A percentile compares a stretch with the other conserved stretches of the same genome.
Evolutionary conservation across 2,888 invertebrate species (phyloP).

Genomic region (Odontomyia ornata): DNA sequence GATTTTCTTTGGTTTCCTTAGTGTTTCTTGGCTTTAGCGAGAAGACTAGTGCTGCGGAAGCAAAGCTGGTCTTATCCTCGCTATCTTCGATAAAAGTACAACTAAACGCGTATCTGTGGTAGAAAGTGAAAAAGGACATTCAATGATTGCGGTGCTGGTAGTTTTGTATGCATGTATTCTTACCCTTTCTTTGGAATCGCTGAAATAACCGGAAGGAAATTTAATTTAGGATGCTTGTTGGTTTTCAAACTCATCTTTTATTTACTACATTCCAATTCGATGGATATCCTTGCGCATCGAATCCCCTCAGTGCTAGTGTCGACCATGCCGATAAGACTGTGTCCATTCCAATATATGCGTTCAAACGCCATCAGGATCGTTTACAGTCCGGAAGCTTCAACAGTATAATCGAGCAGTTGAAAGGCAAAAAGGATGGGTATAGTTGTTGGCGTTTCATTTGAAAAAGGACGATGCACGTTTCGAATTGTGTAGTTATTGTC

Average conservation of each 20-base stretch:
- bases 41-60: too few relatives aligned
- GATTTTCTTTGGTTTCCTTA: neutral
- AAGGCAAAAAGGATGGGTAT: neutral
- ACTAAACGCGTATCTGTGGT: neutral
- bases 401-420: neutral
- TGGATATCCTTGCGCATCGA: constrained; percentile 25
- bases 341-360: constrained; percentile 30
- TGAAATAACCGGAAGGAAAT: constrained; percentile 35
- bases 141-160: constrained; percentile 9
- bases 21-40: neutral
- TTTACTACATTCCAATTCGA: constrained; percentile 36
- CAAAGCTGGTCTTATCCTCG: neutral
- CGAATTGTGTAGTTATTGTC: constrained; percentile 23
- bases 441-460: neutral
- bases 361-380: neutral
- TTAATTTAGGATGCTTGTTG: constrained; percentile 32
- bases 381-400: too few relatives aligned
- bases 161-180: neutral
- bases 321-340: constrained; percentile 11
- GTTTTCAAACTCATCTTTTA: constrained; percentile 39
- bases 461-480: neutral
- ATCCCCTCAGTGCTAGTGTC: constrained; percentile 25
- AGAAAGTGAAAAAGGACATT: constrained; percentile 1
- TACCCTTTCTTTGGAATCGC: neutral
- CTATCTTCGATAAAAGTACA: constrained; percentile 1